Evolutionary conservation across 2,888 invertebrate genomes (phyloP).

Genomic region (Parnassius mnemosyne): DNA sequence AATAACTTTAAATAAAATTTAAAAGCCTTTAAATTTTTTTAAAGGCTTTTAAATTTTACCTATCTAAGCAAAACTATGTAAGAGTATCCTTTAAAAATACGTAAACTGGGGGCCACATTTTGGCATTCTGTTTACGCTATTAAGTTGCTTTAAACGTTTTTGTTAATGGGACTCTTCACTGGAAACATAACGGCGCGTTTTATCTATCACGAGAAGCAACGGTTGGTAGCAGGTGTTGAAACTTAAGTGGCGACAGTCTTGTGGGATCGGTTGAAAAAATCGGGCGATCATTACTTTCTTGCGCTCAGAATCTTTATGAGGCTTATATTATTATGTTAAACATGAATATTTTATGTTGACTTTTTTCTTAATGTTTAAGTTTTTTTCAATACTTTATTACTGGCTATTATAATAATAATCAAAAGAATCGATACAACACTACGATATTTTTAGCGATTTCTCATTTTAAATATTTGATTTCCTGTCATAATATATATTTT

Average conservation of each 20-base stretch:
- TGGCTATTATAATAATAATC: too few relatives aligned
- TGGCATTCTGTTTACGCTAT: conserved; percentile 47
- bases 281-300: background rate
- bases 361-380: too few relatives aligned
- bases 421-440: too few relatives aligned
- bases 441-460: too few relatives aligned
- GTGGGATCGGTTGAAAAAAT: background rate
- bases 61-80: conserved; percentile 11
- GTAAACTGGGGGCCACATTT: conserved; percentile 36
- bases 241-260: conserved; percentile 10
- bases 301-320: too few relatives aligned
- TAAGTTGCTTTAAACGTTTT: conserved; percentile 50
- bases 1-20: conserved; percentile 10
- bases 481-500: too few relatives aligned
- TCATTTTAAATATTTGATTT: too few relatives aligned
- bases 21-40: too few relatives aligned
- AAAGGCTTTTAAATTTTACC: too few relatives aligned
- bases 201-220: conserved; percentile 49
- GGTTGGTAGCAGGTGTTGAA: conserved; percentile 46
- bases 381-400: background rate
- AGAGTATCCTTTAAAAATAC: conserved; percentile 13
- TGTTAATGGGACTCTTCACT: conserved; percentile 64
- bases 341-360: too few relatives aligned
- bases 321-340: too few relatives aligned
- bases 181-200: conserved; percentile 46